Evolutionary conservation across 2,113 vertebrate species (phyloP).

Genomic region (Petromus typicus): DNA sequence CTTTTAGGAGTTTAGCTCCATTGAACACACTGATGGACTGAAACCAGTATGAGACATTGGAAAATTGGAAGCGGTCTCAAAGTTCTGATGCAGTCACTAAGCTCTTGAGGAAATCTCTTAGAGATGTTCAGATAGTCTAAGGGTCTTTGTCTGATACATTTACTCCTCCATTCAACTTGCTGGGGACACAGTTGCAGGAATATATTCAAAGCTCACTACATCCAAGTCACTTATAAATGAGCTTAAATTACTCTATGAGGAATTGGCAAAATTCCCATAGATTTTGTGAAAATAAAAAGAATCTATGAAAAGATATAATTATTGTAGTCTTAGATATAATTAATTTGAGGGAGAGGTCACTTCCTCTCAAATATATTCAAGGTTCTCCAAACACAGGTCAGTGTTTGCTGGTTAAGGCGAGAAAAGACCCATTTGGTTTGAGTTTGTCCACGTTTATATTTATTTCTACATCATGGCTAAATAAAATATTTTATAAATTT

Average conservation of each 20-base stretch:
- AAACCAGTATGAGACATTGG: neutral
- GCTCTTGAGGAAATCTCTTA: neutral
- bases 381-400: slow-evolving; percentile 66
- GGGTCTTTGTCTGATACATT: neutral
- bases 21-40: neutral
- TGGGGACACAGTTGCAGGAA: slow-evolving; percentile 33
- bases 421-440: slow-evolving; percentile 54
- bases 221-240: slow-evolving; percentile 53
- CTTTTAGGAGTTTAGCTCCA: neutral
- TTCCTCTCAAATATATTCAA: slow-evolving; percentile 58
- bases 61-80: slow-evolving; percentile 20
- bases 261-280: slow-evolving; percentile 48
- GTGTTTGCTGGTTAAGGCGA: slow-evolving; percentile 35
- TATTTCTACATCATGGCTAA: slow-evolving; percentile 55
- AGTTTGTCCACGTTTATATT: slow-evolving; percentile 58
- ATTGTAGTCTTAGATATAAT: slow-evolving; percentile 45
- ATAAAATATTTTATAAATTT: slow-evolving; percentile 65
- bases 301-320: slow-evolving; percentile 55
- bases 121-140: slow-evolving; percentile 21
- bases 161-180: neutral
- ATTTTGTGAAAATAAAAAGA: slow-evolving; percentile 47
- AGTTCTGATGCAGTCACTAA: neutral
- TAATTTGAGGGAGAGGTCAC: slow-evolving; percentile 72
- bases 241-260: slow-evolving; percentile 54
- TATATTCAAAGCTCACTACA: slow-evolving; percentile 38